Conservation (phyloP, 2,888 invertebrate species). For the Hydropsyche betteni region DNA sequence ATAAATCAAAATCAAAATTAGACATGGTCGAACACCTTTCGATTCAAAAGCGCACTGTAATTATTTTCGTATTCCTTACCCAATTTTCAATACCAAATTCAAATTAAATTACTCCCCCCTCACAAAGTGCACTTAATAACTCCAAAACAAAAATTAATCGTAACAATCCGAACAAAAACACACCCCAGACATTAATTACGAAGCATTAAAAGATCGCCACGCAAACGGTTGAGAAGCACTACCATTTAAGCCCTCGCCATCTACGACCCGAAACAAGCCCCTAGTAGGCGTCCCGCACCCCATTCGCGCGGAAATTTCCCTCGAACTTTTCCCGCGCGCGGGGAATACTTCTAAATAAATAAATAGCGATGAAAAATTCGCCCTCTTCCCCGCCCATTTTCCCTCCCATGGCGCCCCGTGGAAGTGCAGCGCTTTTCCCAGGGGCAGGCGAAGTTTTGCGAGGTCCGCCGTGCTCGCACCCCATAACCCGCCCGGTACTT, state of each 20-base stretch:
- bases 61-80: too few relatives aligned
- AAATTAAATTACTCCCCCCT: too few relatives aligned
- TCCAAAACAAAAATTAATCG: too few relatives aligned
- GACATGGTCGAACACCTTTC: too few relatives aligned
- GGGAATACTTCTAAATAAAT: slow-evolving; percentile 42
- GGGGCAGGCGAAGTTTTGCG: background rate
- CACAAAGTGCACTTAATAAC: too few relatives aligned
- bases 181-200: too few relatives aligned
- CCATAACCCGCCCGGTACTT: background rate
- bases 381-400: background rate
- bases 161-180: too few relatives aligned
- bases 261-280: slow-evolving; percentile 7
- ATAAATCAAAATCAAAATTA: too few relatives aligned
- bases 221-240: background rate
- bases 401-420: background rate
- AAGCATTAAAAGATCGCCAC: too few relatives aligned
- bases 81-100: too few relatives aligned
- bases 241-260: slow-evolving; percentile 2
- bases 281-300: slow-evolving; percentile 10
- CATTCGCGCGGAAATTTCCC: slow-evolving; percentile 34
- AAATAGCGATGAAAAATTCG: slow-evolving; percentile 43
- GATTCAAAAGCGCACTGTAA: too few relatives aligned
- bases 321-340: slow-evolving; percentile 28
- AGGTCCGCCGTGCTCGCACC: background rate
- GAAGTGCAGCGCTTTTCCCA: slow-evolving; percentile 31